Base-by-base conservation (phyloP, 2,113 vertebrate genomes). In the Tor tambroides region DNA sequence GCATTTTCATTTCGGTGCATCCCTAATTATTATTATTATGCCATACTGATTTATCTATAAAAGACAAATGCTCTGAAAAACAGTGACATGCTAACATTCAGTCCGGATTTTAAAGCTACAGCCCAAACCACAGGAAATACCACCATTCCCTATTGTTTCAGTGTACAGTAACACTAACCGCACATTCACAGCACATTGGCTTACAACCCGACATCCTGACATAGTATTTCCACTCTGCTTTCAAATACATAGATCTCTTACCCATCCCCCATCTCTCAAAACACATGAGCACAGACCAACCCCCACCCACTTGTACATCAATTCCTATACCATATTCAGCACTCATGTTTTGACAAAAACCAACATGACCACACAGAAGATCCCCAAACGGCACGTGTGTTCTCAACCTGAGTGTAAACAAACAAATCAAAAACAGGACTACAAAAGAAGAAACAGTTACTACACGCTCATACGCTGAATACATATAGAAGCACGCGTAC, bases 401-500 rank as follows among this genome's bases (percentile, higher is more conserved):
- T 43, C 19, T 12, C 30, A 61, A 14, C 30, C n/a, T 1, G 59
- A 65, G 26, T 3, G 41, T 32, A 82, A 82, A 82, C n/a, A 28
- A 82, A 82, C 43, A 46, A 23, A 28, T 28, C n/a, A 38, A 59
- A 38, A 59, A 41, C 21, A 8, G 12, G 6, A 12, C 54, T 41
- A 41, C 12, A n/a, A 80, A 19, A n/a, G 2, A 10, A 43, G 41
- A 43, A 43, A 43, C 41, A 43, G 41, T 43, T 43, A 43, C 9
- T 43, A 43, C 11, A 11, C 2, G 9, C 49, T 51, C 11, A 59
- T 35, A 38, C 10, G 1, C 9, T 94, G 41, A 71, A 85, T 84
- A 93, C 91, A 89, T 85, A 87, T 46, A 78, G 17, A 92, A 78
- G 85, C 85, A 79, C 87, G 71, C 38, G 72, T 30, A 38, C 9